These are phyloP conservation scores for Sialis lutaria DNA, from an alignment of 2,888 invertebrate genomes.

Conservation along the genomic window DNA sequence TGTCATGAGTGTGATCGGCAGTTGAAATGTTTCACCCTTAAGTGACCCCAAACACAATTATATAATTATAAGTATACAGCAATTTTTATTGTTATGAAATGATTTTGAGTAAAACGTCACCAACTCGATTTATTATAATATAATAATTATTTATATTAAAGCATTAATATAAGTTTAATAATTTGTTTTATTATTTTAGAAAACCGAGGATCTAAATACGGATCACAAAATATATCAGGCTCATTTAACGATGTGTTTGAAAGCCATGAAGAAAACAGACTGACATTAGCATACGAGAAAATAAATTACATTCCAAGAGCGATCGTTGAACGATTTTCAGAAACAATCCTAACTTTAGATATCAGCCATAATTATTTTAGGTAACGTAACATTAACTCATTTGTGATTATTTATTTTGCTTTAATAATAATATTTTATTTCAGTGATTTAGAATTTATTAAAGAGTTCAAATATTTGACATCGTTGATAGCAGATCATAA, in stretches of 20 bases:
- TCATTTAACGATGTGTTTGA: neutral
- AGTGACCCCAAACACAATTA: too few species aligned
- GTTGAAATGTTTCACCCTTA: too few species aligned
- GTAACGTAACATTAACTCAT: conserved; percentile 26
- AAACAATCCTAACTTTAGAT: conserved; percentile 44
- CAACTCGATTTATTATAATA: too few species aligned
- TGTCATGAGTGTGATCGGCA: too few species aligned
- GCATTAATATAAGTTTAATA: neutral
- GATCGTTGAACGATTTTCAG: conserved; percentile 41
- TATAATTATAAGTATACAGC: too few species aligned
- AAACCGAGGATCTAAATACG: neutral
- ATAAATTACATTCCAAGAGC: conserved; percentile 44
- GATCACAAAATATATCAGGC: neutral
- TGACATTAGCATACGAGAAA: conserved; percentile 53
- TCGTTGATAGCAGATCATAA: conserved; percentile 73
- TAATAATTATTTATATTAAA: too few species aligned
- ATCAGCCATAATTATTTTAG: conserved; percentile 55
- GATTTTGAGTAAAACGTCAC: too few species aligned
- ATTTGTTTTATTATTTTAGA: neutral
- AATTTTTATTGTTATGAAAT: too few species aligned
- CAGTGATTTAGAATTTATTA: conserved; percentile 56
- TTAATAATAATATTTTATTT: conserved; percentile 15
- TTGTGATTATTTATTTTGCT: conserved; percentile 2
- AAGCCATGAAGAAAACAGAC: conserved; percentile 32
- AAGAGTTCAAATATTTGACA: conserved; percentile 51